These are phyloP conservation scores for Pluvianellus socialis DNA, from an alignment of 2,113 vertebrate genomes.

Conservation along the genomic window DNA sequence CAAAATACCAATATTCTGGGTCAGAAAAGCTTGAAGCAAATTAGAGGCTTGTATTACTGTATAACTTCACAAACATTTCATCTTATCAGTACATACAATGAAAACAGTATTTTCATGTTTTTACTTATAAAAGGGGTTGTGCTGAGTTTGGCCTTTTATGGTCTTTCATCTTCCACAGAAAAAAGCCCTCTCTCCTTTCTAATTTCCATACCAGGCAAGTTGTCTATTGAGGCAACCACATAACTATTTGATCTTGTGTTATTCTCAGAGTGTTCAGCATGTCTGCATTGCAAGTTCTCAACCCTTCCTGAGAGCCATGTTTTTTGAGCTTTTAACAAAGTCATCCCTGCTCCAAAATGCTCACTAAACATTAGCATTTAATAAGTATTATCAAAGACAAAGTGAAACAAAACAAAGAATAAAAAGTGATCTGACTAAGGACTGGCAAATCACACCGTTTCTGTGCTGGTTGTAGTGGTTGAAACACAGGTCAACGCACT, in stretches of 20 bases:
- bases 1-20: neutral
- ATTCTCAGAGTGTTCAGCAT: neutral
- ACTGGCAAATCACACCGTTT: neutral
- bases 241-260: neutral
- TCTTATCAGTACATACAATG: neutral
- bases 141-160: conserved; percentile 12
- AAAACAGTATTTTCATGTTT: neutral
- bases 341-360: neutral
- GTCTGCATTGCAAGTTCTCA: neutral
- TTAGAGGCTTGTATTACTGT: neutral
- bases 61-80: neutral
- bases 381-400: neutral
- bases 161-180: neutral
- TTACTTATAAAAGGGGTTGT: neutral
- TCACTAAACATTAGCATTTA: neutral
- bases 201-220: neutral
- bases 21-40: neutral
- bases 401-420: neutral
- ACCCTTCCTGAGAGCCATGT: neutral
- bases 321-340: neutral
- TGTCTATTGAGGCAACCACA: neutral
- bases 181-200: neutral
- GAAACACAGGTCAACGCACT: neutral
- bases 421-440: neutral
- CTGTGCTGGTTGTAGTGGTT: neutral